Percentiles rank a stretch among this genome's conserved stretches.
phyloP scores from a whole-genome alignment of 1,140 invertebrate species.

The Heliconius congener region DNA sequence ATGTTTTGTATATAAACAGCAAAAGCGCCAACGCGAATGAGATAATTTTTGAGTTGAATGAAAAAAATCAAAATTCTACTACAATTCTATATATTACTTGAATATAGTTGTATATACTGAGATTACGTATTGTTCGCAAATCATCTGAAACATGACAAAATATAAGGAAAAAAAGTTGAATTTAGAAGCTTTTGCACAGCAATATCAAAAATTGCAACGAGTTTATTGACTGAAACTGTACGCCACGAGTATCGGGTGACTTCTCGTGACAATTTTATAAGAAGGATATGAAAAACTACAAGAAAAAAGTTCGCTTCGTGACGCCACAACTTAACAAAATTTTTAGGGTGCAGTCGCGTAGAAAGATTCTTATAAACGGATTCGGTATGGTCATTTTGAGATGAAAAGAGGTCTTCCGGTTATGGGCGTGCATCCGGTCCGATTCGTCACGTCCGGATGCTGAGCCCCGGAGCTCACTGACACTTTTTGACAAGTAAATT shows the following conservation, averaged over 20 bases:
- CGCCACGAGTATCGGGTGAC: slow-evolving; percentile 34
- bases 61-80: no score
- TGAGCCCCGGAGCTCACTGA: slow-evolving; percentile 23
- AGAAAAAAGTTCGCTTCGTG: slow-evolving; percentile 65
- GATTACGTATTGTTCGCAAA: no score
- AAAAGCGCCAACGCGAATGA: no score
- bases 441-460: slow-evolving; percentile 55
- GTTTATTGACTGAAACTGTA: slow-evolving; percentile 29
- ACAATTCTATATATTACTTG: no score
- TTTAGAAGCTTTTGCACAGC: not conserved
- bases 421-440: slow-evolving; percentile 66
- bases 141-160: no score
- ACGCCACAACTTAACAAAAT: slow-evolving; percentile 67
- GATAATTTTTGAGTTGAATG: no score
- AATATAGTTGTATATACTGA: no score
- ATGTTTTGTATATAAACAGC: no score
- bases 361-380: slow-evolving; percentile 73
- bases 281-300: slow-evolving; percentile 39
- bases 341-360: slow-evolving; percentile 68
- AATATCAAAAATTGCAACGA: not conserved
- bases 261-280: slow-evolving; percentile 37
- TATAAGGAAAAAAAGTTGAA: no score
- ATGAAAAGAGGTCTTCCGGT: slow-evolving; percentile 76
- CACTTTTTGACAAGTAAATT: slow-evolving; percentile 51
- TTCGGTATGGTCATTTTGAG: slow-evolving; percentile 73